Percentiles rank a stretch among this genome's conserved stretches.
Evolutionary conservation across 2,888 invertebrate genomes (phyloP).

Genomic region (Andrena hattorfiana): DNA sequence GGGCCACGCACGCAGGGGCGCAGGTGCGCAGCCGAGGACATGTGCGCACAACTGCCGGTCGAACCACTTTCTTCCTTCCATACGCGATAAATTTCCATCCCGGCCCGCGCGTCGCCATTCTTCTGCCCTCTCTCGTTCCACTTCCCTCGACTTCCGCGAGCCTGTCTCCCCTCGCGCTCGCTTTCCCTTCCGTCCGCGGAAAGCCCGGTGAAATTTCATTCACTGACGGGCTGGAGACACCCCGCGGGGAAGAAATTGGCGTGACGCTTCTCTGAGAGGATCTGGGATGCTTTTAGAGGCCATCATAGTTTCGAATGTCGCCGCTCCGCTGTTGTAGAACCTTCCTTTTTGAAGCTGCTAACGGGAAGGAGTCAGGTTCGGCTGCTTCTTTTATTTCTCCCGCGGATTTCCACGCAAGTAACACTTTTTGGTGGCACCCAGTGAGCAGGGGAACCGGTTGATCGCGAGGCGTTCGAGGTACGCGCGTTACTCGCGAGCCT

Average conservation of each 20-base stretch:
- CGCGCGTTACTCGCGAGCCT: constrained; percentile 39
- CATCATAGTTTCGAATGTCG: neutral
- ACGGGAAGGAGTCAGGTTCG: too few species aligned
- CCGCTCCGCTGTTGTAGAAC: neutral
- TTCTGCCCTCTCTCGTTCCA: neutral
- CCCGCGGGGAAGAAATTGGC: neutral
- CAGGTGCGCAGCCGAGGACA: constrained; percentile 61
- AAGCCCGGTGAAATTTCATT: neutral
- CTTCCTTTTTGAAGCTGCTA: neutral
- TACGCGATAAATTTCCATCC: constrained; percentile 67
- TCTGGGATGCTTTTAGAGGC: neutral
- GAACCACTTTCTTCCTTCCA: constrained; percentile 64
- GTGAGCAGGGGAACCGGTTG: constrained; percentile 22
- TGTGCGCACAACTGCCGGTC: constrained; percentile 35
- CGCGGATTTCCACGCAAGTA: neutral
- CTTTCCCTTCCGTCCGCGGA: neutral
- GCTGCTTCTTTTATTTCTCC: too few species aligned
- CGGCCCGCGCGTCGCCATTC: constrained; percentile 8
- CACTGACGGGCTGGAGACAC: neutral
- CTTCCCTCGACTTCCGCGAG: neutral
- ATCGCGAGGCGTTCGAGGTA: constrained; percentile 23
- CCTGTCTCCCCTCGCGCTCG: neutral
- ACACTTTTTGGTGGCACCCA: neutral
- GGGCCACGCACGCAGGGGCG: constrained; percentile 50
- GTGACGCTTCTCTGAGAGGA: neutral